Percentiles rank a stretch among this genome's conserved stretches.
phyloP scores from a whole-genome alignment of 2,888 invertebrate genomes.

The Drosophila basisetae region DNA sequence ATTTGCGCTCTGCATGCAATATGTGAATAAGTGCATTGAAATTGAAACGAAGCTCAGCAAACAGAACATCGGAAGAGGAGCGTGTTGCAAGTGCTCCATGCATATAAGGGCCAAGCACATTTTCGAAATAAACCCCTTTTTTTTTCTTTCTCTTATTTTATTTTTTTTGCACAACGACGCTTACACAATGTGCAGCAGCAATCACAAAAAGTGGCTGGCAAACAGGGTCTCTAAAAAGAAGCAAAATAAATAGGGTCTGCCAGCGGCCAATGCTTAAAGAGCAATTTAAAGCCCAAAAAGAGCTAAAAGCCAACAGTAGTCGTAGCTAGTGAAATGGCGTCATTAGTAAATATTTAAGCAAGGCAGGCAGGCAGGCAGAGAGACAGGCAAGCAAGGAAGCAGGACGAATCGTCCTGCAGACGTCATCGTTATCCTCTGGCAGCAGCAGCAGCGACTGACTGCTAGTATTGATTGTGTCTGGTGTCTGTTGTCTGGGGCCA shows the following conservation, averaged over 20 bases:
- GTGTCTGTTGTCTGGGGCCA: background rate
- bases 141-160: background rate
- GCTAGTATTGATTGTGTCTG: slow-evolving; percentile 59
- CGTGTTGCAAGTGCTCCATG: background rate
- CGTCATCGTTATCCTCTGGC: slow-evolving; percentile 57
- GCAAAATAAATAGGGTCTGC: slow-evolving; percentile 8
- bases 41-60: slow-evolving; percentile 6
- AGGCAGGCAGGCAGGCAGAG: slow-evolving; percentile 5
- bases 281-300: slow-evolving; percentile 34
- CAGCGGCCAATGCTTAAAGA: slow-evolving; percentile 24
- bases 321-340: slow-evolving; percentile 56
- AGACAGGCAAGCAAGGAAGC: slow-evolving; percentile 15
- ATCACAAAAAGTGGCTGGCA: slow-evolving; percentile 53
- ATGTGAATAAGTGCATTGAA: slow-evolving; percentile 14
- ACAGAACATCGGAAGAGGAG: slow-evolving; percentile 5
- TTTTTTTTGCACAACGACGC: slow-evolving; percentile 35
- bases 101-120: slow-evolving; percentile 27
- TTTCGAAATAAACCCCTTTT: slow-evolving; percentile 41
- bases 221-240: slow-evolving; percentile 24
- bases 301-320: slow-evolving; percentile 15
- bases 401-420: slow-evolving; percentile 21
- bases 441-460: slow-evolving; percentile 6
- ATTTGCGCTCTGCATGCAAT: background rate
- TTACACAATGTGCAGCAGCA: slow-evolving; percentile 62
- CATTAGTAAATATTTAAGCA: slow-evolving; percentile 71